These are phyloP conservation scores for Sinocyclocheilus maitianheensis DNA, from an alignment of 2,113 vertebrate species.

Conservation along the genomic window DNA sequence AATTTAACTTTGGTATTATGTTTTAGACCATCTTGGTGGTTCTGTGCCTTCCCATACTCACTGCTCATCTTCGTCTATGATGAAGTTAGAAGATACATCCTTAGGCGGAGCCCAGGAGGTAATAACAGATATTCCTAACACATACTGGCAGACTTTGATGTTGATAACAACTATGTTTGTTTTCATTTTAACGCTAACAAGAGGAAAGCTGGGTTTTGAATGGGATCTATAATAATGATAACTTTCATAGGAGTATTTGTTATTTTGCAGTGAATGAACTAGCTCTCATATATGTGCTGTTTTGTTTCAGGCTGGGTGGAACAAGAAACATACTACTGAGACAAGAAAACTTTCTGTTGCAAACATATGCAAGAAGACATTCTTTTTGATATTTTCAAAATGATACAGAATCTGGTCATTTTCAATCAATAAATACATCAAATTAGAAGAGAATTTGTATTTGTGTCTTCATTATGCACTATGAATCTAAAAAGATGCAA, in stretches of 20 bases:
- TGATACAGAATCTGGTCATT: neutral
- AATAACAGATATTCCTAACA: constrained; percentile 46
- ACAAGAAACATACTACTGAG: constrained; percentile 84
- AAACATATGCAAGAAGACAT: neutral
- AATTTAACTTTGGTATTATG: neutral
- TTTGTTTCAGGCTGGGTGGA: constrained; percentile 82
- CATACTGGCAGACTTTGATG: neutral
- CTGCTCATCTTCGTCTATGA: constrained; percentile 81
- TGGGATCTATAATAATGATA: neutral
- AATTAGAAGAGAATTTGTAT: neutral
- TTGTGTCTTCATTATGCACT: too few species aligned
- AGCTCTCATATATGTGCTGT: constrained; percentile 4
- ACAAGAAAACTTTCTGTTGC: neutral
- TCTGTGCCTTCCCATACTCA: constrained; percentile 80
- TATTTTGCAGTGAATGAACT: neutral
- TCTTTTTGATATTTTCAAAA: constrained; percentile 23
- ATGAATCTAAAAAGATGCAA: too few species aligned
- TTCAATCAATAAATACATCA: constrained; percentile 13
- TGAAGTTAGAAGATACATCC: constrained; percentile 78
- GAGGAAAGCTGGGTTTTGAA: neutral
- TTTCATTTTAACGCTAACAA: neutral
- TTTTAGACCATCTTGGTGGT: constrained; percentile 79
- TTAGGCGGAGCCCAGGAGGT: constrained; percentile 80
- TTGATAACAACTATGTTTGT: neutral
- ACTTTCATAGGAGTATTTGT: neutral